Evolutionary conservation across 2,113 vertebrate species (phyloP), one percentile per base, ranked within the genome.

Genomic region (Pao palembangensis): DNA sequence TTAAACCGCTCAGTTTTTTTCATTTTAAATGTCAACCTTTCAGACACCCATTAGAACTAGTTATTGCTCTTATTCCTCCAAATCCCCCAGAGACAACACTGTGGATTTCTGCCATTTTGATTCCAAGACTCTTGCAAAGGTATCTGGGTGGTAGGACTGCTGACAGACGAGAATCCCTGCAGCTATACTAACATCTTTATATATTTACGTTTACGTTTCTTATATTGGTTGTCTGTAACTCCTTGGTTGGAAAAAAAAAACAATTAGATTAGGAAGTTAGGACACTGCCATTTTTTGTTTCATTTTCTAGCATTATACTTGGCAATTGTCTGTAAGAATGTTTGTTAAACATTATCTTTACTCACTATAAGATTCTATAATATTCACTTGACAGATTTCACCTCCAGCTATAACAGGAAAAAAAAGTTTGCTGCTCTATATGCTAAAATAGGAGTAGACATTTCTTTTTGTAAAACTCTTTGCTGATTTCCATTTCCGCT

Each of bases 121-220:
- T 69, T 52, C 38, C 34, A 56, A 65, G 61, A 54, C 49, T 71
- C 52, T 78, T 55, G 68, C 73, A 64, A 31, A 54, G 19, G 17
- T 20, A 55, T 61, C 49, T 64, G 43, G 53, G 57, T 68, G 59
- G 60, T 64, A 49, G n/a, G 51, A 71, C 53, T 51, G 54, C 8
- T 25, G 51, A 28, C 60, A 65, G 21, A 54, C 56, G 64, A 54
- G 34, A 76, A 61, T 48, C 59, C 65, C 49, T 50, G 44, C 38
- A 51, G 56, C 23, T 69, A 61, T 21, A 65, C 56, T 64, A 34
- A 18, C 15, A 51, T 72, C 68, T 64, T 56, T 3, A 28, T 41
- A 57, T 69, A 31, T 53, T n/a, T n/a, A n/a, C n/a, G 59, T 77
- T 80, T 57, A 65, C 31, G 68, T 15, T 58, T 76, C 52, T 57